Evolutionary conservation across 2,797 vertebrate genomes (phyloP).

Genomic region (Nannoperca obscura): DNA sequence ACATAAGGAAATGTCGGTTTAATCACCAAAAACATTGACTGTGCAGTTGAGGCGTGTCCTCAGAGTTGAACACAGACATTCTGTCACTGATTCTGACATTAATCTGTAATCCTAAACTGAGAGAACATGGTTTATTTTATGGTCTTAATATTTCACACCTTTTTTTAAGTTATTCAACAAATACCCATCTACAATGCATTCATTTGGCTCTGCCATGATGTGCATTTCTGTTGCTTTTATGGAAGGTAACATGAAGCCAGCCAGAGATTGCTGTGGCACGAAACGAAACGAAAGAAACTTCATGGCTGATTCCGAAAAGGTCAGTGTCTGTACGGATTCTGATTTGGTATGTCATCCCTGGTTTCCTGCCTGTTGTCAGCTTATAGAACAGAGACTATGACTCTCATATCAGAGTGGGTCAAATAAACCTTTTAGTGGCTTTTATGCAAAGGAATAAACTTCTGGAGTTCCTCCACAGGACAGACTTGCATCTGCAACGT

Average conservation of each 20-base stretch:
- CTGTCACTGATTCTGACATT: not conserved
- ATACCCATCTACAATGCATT: not conserved
- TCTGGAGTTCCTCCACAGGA: not conserved
- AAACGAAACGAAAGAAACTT: not conserved
- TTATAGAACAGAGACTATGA: not conserved
- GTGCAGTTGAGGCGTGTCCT: not conserved
- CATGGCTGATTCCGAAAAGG: not conserved
- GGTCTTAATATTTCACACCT: not conserved
- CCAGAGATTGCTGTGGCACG: not conserved
- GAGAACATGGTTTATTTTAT: not conserved
- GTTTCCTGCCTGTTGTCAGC: not conserved
- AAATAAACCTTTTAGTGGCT: conserved; percentile 14
- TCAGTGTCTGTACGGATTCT: not conserved
- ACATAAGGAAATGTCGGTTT: not conserved
- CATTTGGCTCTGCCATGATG: no score
- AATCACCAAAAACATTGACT: not conserved
- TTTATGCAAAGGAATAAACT: conserved; percentile 12
- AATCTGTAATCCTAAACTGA: not conserved
- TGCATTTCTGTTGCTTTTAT: not conserved
- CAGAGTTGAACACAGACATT: not conserved
- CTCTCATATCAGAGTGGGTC: not conserved
- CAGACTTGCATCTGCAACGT: conserved; percentile 50
- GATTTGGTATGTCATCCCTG: not conserved
- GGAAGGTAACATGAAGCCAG: not conserved
- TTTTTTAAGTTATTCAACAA: not conserved